phyloP scores from a whole-genome alignment of 2,113 vertebrate genomes.

The Stercorarius parasiticus region DNA sequence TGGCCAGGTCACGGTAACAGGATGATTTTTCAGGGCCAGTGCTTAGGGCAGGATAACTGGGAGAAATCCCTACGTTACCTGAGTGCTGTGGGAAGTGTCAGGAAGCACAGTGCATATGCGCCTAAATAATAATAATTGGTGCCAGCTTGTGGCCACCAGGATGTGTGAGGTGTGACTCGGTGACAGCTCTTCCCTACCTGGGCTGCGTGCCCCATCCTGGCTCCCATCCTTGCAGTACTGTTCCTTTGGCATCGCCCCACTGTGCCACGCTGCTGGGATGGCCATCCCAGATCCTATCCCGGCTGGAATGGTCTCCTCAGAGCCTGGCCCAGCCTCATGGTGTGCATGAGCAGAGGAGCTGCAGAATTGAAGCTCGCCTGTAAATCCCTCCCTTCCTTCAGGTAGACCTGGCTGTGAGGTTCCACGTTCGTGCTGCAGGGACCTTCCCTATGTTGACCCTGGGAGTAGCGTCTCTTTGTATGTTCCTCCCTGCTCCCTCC shows the following conservation, averaged over 20 bases:
- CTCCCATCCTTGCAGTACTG: background rate
- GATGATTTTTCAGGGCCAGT: background rate
- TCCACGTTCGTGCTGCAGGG: background rate
- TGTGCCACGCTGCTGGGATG: background rate
- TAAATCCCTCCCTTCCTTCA: background rate
- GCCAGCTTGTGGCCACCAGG: background rate
- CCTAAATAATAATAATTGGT: background rate
- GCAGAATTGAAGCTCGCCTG: background rate
- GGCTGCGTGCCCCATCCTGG: background rate
- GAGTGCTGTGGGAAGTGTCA: background rate
- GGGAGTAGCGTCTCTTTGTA: background rate
- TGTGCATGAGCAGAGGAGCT: rapidly evolving
- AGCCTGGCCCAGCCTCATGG: background rate
- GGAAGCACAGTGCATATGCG: background rate
- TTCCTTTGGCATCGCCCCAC: rapidly evolving
- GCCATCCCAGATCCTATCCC: too few species aligned
- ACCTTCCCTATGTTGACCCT: background rate
- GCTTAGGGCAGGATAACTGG: background rate
- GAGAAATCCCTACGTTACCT: background rate
- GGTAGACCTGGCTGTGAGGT: background rate
- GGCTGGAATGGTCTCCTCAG: rapidly evolving
- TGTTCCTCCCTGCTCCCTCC: background rate
- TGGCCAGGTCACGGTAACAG: background rate
- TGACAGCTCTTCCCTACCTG: background rate
- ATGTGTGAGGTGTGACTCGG: background rate